Evolutionary conservation across 2,888 invertebrate species (phyloP).

Genomic region (Pelosia muscerda): DNA sequence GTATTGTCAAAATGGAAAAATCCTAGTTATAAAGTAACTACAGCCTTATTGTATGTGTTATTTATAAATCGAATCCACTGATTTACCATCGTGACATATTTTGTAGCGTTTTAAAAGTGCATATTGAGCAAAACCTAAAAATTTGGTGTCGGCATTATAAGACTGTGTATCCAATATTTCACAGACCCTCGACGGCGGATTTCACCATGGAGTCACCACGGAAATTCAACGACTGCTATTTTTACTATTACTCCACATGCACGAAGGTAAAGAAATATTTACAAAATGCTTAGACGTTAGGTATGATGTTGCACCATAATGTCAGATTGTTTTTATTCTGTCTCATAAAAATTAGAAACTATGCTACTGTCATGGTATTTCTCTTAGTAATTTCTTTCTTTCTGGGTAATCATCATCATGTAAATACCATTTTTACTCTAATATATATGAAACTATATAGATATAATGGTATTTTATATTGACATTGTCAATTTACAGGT

Average conservation of each 20-base stretch:
- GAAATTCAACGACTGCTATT: conserved; percentile 95
- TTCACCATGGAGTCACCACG: conserved; percentile 89
- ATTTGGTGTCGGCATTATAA: conserved; percentile 57
- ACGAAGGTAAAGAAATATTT: conserved; percentile 89
- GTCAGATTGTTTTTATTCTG: conserved; percentile 44
- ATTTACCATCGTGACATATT: conserved; percentile 47
- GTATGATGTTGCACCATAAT: conserved; percentile 24
- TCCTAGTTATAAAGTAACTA: conserved; percentile 62
- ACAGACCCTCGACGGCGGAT: conserved; percentile 76
- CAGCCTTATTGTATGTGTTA: conserved; percentile 60
- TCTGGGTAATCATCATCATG: neutral
- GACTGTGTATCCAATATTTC: conserved; percentile 63
- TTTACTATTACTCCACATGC: conserved; percentile 95
- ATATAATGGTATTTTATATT: neutral
- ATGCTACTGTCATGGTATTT: neutral
- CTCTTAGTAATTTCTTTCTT: neutral
- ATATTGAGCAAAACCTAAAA: conserved; percentile 47
- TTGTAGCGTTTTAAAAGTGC: conserved; percentile 49
- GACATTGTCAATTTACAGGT: conserved; percentile 3
- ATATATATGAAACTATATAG: neutral
- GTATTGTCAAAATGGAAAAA: conserved; percentile 81
- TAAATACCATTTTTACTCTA: neutral
- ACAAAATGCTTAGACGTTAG: conserved; percentile 28
- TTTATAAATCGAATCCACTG: conserved; percentile 47
- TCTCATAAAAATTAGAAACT: conserved; percentile 34